These are phyloP conservation scores for Drosophila anceps DNA, from an alignment of 2,888 invertebrate genomes.

Conservation along the genomic window DNA sequence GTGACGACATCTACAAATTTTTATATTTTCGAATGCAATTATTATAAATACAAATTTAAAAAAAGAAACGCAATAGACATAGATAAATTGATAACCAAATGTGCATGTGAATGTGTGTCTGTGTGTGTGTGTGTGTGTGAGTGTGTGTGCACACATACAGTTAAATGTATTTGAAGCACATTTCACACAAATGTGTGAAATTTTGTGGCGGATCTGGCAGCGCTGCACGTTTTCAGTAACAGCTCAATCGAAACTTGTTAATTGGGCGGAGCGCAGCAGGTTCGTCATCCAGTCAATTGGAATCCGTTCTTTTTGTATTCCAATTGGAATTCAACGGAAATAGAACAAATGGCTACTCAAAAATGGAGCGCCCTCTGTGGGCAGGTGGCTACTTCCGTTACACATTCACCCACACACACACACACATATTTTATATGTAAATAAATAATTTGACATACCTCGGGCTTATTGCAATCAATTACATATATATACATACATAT, in stretches of 20 bases:
- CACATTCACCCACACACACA: not conserved
- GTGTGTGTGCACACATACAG: not conserved
- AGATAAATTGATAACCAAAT: conserved; percentile 53
- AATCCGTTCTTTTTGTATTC: conserved; percentile 71
- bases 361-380: conserved; percentile 62
- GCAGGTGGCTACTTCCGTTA: conserved; percentile 62
- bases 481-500: conserved; percentile 29
- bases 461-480: conserved; percentile 38
- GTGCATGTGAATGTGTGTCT: conserved; percentile 14
- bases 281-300: conserved; percentile 71
- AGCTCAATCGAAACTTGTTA: conserved; percentile 77
- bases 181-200: conserved; percentile 71
- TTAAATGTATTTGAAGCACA: conserved; percentile 30
- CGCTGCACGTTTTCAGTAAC: conserved; percentile 38
- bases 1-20: conserved; percentile 36
- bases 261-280: conserved; percentile 74
- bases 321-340: conserved; percentile 63
- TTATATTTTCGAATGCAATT: conserved; percentile 29
- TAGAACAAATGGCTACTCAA: conserved; percentile 57
- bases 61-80: conserved; percentile 23
- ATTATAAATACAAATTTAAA: conserved; percentile 35
- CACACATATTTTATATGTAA: conserved; percentile 13
- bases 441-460: conserved; percentile 42
- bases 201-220: conserved; percentile 53
- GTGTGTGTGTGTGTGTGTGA: not conserved